Conservation (phyloP, 1,140 invertebrate species). For the Bombus terrestris region DNA sequence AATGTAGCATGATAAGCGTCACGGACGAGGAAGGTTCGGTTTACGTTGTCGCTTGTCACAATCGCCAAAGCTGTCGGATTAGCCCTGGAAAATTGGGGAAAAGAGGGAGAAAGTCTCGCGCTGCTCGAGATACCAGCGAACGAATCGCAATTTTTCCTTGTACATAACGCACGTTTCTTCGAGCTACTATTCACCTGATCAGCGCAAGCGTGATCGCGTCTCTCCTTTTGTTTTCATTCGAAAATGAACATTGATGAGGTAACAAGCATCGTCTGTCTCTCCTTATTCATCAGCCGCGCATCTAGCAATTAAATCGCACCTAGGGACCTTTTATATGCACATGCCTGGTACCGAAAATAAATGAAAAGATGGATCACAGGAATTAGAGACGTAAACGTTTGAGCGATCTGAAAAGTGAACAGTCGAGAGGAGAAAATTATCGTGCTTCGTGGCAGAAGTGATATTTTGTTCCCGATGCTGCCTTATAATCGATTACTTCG, state of each 20-base stretch:
- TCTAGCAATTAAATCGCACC: background rate
- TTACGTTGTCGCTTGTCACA: slow-evolving; percentile 57
- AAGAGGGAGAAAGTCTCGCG: slow-evolving; percentile 16
- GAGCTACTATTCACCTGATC: background rate
- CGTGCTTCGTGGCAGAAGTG: background rate
- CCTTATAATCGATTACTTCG: slow-evolving; percentile 6
- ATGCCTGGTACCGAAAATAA: background rate
- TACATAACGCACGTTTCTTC: slow-evolving; percentile 56
- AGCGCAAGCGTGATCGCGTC: slow-evolving; percentile 15
- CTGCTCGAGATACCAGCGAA: slow-evolving; percentile 4
- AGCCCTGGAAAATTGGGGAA: slow-evolving; percentile 4
- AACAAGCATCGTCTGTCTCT: background rate
- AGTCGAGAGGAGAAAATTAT: slow-evolving; percentile 4
- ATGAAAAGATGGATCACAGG: background rate
- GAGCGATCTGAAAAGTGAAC: background rate
- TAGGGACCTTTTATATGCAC: background rate
- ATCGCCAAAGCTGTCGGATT: slow-evolving; percentile 58
- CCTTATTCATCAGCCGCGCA: background rate
- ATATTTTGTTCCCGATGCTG: slow-evolving; percentile 18
- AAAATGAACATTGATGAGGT: background rate
- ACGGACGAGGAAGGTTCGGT: background rate
- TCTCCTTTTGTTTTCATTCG: slow-evolving; percentile 35
- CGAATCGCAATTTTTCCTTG: slow-evolving; percentile 26
- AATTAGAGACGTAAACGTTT: background rate
- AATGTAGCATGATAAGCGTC: background rate